Evolutionary conservation across 2,888 invertebrate species (phyloP).

Genomic region (Leptarthrus brevirostris): DNA sequence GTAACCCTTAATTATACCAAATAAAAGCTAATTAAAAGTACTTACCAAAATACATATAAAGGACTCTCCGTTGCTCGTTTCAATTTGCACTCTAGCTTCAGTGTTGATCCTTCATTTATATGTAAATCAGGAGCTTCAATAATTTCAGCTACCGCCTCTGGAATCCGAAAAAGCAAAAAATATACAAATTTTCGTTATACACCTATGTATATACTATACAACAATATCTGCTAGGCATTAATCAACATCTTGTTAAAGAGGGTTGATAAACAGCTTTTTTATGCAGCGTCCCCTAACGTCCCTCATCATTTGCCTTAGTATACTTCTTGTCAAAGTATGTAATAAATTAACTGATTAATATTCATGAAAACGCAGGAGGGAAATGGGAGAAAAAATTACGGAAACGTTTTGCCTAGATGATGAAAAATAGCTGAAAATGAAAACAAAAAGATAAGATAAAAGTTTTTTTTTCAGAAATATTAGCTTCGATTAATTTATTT

Average conservation of each 20-base stretch:
- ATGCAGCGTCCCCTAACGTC: conserved; percentile 19
- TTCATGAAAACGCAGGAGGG: conserved; percentile 34
- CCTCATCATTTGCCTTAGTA: conserved; percentile 23
- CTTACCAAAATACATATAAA: conserved; percentile 56
- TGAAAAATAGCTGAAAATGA: conserved; percentile 3
- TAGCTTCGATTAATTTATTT: conserved; percentile 3
- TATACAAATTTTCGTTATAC: conserved; percentile 20
- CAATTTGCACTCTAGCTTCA: conserved; percentile 56
- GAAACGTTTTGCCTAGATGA: not conserved
- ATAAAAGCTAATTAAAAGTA: conserved; percentile 28
- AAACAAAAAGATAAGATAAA: not conserved
- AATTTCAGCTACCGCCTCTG: conserved; percentile 56
- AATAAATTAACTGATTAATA: conserved; percentile 51
- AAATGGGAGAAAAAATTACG: conserved; percentile 14
- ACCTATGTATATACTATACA: not conserved
- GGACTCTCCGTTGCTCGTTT: conserved; percentile 56
- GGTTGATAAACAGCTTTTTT: conserved; percentile 43
- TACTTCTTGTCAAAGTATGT: conserved; percentile 41
- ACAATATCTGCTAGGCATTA: conserved; percentile 39
- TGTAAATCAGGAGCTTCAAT: conserved; percentile 56
- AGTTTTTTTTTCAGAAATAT: not conserved
- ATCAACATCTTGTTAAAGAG: conserved; percentile 47
- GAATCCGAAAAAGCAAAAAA: conserved; percentile 14
- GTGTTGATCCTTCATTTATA: conserved; percentile 56
- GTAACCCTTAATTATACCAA: not conserved